A percentile compares a stretch with the other conserved stretches of the same genome.
phyloP scores from a whole-genome alignment of 23 tunicate genomes.

The Styela clava region DNA sequence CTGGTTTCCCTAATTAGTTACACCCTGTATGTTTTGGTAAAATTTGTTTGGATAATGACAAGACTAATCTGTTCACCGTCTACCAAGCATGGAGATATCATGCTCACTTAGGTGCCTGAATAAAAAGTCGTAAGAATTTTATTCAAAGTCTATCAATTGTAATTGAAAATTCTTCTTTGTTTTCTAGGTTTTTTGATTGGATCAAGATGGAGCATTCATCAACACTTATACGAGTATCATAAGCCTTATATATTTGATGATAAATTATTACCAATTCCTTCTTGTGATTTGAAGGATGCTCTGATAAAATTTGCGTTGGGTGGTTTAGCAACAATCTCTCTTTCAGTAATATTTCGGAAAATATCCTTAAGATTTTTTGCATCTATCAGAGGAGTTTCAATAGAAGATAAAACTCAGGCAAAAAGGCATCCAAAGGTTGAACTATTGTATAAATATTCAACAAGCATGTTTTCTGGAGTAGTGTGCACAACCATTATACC shows the following conservation, averaged over 20 bases:
- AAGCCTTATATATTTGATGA: neutral
- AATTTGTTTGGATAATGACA: no score
- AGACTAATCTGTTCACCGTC: no score
- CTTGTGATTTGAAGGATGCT: neutral
- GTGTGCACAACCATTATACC: constrained; percentile 61
- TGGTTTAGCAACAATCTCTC: constrained; percentile 22
- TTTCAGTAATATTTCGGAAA: constrained; percentile 28
- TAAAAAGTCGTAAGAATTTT: no score
- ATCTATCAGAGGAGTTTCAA: constrained; percentile 8
- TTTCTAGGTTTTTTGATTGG: constrained; percentile 60
- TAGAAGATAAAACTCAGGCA: constrained; percentile 14
- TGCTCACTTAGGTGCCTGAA: no score
- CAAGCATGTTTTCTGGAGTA: constrained; percentile 34
- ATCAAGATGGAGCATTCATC: constrained; percentile 32
- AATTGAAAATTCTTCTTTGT: neutral
- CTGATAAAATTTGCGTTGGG: constrained; percentile 21
- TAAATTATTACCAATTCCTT: neutral
- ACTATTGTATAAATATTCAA: constrained; percentile 58
- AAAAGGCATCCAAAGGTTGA: constrained; percentile 40
- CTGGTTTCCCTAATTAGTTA: no score
- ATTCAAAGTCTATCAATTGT: no score
- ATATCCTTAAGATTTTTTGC: constrained; percentile 25
- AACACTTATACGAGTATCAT: neutral
- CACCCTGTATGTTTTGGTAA: no score
- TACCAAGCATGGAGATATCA: no score